These are phyloP conservation scores for Cephus sareptanus DNA, from an alignment of 2,888 invertebrate genomes.

Conservation along the genomic window DNA sequence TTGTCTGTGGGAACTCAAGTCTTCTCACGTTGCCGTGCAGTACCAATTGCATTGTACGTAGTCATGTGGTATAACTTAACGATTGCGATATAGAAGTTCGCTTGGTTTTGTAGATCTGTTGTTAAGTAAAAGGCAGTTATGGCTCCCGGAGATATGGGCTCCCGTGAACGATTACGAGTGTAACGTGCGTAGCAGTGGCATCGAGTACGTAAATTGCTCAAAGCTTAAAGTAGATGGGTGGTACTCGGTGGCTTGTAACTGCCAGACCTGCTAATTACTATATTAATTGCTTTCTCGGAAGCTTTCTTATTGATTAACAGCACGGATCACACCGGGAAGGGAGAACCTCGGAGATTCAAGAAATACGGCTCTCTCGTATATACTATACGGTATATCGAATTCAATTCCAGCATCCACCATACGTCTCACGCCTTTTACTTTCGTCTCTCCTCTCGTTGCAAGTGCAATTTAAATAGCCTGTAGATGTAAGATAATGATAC, in stretches of 20 bases:
- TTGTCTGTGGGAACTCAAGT: slow-evolving; percentile 58
- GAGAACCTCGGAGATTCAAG: background rate
- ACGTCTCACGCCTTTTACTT: background rate
- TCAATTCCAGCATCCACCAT: background rate
- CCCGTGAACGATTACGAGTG: background rate
- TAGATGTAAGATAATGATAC: slow-evolving; percentile 11
- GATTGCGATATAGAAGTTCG: background rate
- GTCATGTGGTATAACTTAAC: background rate
- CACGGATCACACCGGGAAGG: background rate
- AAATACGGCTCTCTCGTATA: background rate
- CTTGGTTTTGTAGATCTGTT: background rate
- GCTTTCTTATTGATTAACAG: slow-evolving; percentile 11
- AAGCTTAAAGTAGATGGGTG: slow-evolving; percentile 33
- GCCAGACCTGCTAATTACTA: slow-evolving; percentile 45
- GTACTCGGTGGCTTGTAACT: slow-evolving; percentile 37
- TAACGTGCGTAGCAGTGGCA: background rate
- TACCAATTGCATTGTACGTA: slow-evolving; percentile 10
- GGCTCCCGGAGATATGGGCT: background rate
- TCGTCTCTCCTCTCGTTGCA: background rate
- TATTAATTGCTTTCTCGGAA: slow-evolving; percentile 49
- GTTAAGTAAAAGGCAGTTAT: background rate
- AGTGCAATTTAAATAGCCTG: slow-evolving; percentile 19
- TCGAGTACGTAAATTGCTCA: slow-evolving; percentile 20
- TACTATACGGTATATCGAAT: background rate
- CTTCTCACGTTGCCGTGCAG: slow-evolving; percentile 54